Base-by-base conservation (phyloP, 2,888 invertebrate species). In the Siphlonurus alternatus region DNA sequence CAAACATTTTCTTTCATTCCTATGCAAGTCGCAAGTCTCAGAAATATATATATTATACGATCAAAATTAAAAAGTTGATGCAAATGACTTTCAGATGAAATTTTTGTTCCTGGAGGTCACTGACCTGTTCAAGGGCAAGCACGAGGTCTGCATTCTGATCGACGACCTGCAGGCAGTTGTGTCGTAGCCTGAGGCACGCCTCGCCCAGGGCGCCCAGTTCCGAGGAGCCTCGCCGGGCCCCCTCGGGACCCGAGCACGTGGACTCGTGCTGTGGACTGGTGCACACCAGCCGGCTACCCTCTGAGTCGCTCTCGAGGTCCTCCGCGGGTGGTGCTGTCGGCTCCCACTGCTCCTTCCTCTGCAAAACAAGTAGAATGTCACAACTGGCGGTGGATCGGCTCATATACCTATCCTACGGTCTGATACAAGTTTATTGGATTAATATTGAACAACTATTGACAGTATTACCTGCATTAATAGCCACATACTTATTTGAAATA, bases 101-200 rank as follows among this genome's bases (percentile, higher is more conserved):
- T n/a, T n/a, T n/a, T n/a, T n/a, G n/a, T n/a, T n/a, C n/a, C n/a
- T 15, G 15, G 15, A 15, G 38, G 38, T 15, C 5, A 38, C 38
- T 56, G 54, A 86, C 78, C 54, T 78, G 76, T 68, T 80, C 80
- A 62, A 82, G 80, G 22, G 72, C 73, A 7, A 86, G 73, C 15
- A 86, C 77, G 53, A 73, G 74, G 61, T 79, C 79, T 0, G 82
- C 81, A 67, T 81, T 72, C 18, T 76, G 74, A 71, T 85, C 85
- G 64, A 86, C 81, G 66, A 80, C 82, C 22, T 81, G 75, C 61
- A 88, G 78, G 67, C 88, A 88, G 69, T 84, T 84, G 70, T 81
- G 79, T 1, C 86, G 79, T 22, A 91, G 78, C 59, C 81, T 81
- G 67, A 82, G 81, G 68, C 85, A 84, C 73, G 56, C 56, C 56